phyloP scores from a whole-genome alignment of 2,888 invertebrate species.

The Poecilus cupreus region DNA sequence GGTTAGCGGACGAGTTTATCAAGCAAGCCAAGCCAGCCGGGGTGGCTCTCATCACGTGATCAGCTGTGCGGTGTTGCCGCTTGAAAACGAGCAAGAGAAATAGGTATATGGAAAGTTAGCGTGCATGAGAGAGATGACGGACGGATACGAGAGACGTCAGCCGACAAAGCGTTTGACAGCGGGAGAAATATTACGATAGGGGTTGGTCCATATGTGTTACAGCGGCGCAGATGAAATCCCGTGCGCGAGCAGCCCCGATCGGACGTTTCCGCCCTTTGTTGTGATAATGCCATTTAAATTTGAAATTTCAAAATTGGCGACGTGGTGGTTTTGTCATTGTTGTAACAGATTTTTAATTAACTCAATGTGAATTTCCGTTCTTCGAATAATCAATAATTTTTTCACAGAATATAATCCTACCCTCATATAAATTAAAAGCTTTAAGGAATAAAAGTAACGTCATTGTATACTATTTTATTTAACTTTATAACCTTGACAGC shows the following conservation, averaged over 20 bases:
- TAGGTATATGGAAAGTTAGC: not conserved
- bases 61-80: slow-evolving; percentile 21
- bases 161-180: slow-evolving; percentile 48
- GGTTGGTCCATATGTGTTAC: slow-evolving; percentile 37
- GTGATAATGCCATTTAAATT: not conserved
- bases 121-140: not conserved
- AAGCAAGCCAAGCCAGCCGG: not conserved
- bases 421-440: no score
- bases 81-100: not conserved
- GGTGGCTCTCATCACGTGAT: slow-evolving; percentile 43
- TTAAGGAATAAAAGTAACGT: no score
- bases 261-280: not conserved
- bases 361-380: not conserved
- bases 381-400: not conserved
- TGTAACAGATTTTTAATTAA: not conserved
- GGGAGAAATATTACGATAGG: slow-evolving; percentile 47
- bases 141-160: slow-evolving; percentile 5
- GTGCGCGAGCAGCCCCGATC: not conserved
- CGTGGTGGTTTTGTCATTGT: not conserved
- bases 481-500: no score
- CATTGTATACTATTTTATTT: no score
- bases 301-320: not conserved
- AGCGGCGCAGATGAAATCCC: slow-evolving; percentile 22
- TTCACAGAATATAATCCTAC: no score
- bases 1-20: slow-evolving; percentile 34